Base-by-base conservation (phyloP, 2,113 vertebrate genomes). In the Erinaceus europaeus region DNA sequence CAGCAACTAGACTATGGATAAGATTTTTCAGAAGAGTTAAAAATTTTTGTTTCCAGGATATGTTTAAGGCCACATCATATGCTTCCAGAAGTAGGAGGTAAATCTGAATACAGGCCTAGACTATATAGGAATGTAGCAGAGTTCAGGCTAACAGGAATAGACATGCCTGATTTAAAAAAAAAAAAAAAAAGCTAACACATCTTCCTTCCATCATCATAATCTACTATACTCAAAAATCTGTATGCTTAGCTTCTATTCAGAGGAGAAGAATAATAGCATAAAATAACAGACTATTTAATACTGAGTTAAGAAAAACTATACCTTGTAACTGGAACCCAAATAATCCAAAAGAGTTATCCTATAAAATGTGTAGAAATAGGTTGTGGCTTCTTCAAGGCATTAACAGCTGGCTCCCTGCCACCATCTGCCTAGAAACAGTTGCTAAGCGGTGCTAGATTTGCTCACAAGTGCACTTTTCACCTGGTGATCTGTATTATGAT, bases 401-500 rank as follows among this genome's bases (percentile, higher is more conserved):
- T 5, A 17, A 42, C n/a, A 42, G 50, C 76, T 18, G 77, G 27
- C 14, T 84, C 74, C 75, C 68, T 83, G 83, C 65, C 42, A 76
- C 81, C 61, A 71, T 90, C 15, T 57, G 53, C 75, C 86, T 94
- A 52, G 92, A 89, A 81, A 90, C 83, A 14, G 93, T 94, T 92
- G 91, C 86, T 87, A 86, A 72, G 88, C 93, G 94, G 46, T 62
- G 27, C n/a, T 44, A 59, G 89, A 84, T 94, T 90, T 92, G 92
- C 85, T 95, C 92, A 94, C 57, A 90, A 88, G 89, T 38, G 91
- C 78, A 91, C 88, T 84, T 93, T 92, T 92, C 84, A 89, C 94
- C 76, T 91, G 86, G 6, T 59, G 64, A 90, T 74, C 67, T 69
- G 90, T 74, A 92, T 91, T 65, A 82, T 81, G 93, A 90, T 86